Conservation (phyloP, 1,140 invertebrate species). For the Drosophila yakuba region DNA sequence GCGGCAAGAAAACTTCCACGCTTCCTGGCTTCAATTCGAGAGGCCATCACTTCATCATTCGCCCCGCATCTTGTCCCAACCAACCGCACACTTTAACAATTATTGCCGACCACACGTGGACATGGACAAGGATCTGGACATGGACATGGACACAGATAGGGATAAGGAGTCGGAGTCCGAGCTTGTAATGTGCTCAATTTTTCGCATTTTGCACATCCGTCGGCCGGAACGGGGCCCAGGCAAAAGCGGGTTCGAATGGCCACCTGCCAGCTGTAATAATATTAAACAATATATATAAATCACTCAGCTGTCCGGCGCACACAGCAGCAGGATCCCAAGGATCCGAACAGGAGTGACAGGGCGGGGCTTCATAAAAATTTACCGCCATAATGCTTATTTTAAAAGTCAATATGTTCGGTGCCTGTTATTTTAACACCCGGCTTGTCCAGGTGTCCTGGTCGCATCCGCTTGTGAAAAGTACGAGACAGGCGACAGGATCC, state of each 20-base stretch:
- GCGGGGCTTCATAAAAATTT: constrained; percentile 78
- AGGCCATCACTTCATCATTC: constrained; percentile 61
- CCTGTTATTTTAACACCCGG: constrained; percentile 81
- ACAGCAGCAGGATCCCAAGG: constrained; percentile 13
- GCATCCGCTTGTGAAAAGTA: constrained; percentile 62
- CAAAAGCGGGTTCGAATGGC: constrained; percentile 34
- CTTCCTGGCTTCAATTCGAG: constrained; percentile 5
- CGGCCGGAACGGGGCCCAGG: constrained; percentile 52
- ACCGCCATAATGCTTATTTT: constrained; percentile 81
- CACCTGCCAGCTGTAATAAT: constrained; percentile 79
- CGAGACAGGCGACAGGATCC: constrained; percentile 55
- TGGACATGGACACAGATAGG: constrained; percentile 12
- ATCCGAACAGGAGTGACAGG: background rate
- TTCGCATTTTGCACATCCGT: constrained; percentile 77
- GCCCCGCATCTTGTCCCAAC: constrained; percentile 17
- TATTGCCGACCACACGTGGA: constrained; percentile 75
- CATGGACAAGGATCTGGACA: constrained; percentile 37
- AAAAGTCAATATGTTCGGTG: constrained; percentile 80
- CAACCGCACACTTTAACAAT: constrained; percentile 74
- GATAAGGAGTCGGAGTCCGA: constrained; percentile 7
- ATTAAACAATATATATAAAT: constrained; percentile 83
- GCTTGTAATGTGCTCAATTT: constrained; percentile 78
- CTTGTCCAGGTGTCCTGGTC: constrained; percentile 75
- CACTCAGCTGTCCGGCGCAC: constrained; percentile 75
- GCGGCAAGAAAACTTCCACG: constrained; percentile 18